phyloP scores from a whole-genome alignment of 2,888 invertebrate species.

The Candidula unifasciata region DNA sequence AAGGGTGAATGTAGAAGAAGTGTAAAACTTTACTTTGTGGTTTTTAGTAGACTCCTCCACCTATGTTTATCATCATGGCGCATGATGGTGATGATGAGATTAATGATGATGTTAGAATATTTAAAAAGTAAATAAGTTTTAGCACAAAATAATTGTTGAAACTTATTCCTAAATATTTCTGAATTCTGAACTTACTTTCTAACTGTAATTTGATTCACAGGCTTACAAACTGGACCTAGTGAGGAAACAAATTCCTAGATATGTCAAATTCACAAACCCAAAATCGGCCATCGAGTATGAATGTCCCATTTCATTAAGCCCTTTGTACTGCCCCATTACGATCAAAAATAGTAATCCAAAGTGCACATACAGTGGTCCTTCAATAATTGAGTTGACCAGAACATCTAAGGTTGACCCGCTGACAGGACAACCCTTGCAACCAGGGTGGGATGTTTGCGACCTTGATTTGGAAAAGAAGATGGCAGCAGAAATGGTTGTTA shows the following conservation, averaged over 20 bases:
- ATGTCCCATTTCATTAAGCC: constrained; percentile 74
- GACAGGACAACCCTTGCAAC: constrained; percentile 65
- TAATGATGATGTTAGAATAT: neutral
- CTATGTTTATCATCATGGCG: no score
- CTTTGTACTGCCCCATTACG: constrained; percentile 74
- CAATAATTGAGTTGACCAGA: constrained; percentile 73
- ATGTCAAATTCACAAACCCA: constrained; percentile 69
- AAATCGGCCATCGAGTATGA: constrained; percentile 68
- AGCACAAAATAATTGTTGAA: neutral
- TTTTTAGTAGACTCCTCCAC: no score
- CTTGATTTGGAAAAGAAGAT: constrained; percentile 70
- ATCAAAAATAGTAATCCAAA: constrained; percentile 72
- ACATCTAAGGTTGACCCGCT: constrained; percentile 75
- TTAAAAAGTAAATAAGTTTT: neutral
- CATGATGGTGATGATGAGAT: no score
- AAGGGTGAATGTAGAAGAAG: no score
- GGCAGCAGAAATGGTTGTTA: constrained; percentile 62
- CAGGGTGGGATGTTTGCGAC: constrained; percentile 73
- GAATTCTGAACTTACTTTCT: neutral
- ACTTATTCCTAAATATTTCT: neutral
- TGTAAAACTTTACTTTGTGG: no score
- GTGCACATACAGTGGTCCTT: constrained; percentile 73
- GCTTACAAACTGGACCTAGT: constrained; percentile 68
- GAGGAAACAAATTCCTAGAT: constrained; percentile 72
- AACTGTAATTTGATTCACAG: constrained; percentile 59